Percentiles rank a stretch among this genome's conserved stretches.
Conservation (phyloP, 2,888 invertebrate genomes). For the Xanthorhoe designata region DNA sequence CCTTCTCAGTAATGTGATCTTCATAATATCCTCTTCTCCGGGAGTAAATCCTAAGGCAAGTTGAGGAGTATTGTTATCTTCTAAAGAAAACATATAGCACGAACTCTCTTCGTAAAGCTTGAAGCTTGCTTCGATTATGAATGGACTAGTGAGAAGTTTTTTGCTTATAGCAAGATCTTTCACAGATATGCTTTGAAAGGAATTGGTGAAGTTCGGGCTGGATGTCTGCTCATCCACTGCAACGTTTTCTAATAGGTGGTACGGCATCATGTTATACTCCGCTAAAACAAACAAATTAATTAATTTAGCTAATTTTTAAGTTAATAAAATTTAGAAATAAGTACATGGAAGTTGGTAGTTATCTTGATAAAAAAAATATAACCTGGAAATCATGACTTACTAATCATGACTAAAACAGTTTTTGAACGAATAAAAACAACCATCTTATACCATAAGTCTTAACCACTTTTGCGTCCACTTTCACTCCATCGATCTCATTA, state of each 20-base stretch:
- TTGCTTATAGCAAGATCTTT: slow-evolving; percentile 37
- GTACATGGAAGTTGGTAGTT: too few relatives aligned
- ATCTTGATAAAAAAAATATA: too few relatives aligned
- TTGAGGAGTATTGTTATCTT: slow-evolving; percentile 42
- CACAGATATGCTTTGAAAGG: slow-evolving; percentile 36
- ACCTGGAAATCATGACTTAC: too few relatives aligned
- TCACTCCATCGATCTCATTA: slow-evolving; percentile 13
- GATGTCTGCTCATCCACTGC: slow-evolving; percentile 8
- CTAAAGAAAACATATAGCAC: slow-evolving; percentile 63
- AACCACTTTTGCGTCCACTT: background rate
- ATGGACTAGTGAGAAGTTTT: slow-evolving; percentile 51
- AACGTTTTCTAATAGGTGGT: slow-evolving; percentile 9
- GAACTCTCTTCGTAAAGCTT: slow-evolving; percentile 47
- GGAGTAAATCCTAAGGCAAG: slow-evolving; percentile 54
- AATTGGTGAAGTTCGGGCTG: slow-evolving; percentile 28
- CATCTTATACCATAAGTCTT: background rate
- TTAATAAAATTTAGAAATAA: too few relatives aligned
- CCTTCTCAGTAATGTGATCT: slow-evolving; percentile 2
- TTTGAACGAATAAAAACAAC: background rate
- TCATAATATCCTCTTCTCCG: slow-evolving; percentile 16
- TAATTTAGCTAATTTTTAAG: too few relatives aligned
- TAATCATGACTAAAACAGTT: background rate
- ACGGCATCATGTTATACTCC: slow-evolving; percentile 48
- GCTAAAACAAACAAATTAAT: slow-evolving; percentile 55
- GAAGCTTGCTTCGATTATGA: slow-evolving; percentile 59